Percentiles rank a stretch among this genome's conserved stretches.
Evolutionary conservation across 2,113 vertebrate species (phyloP).

Genomic region (Microcebus ravelobensis): DNA sequence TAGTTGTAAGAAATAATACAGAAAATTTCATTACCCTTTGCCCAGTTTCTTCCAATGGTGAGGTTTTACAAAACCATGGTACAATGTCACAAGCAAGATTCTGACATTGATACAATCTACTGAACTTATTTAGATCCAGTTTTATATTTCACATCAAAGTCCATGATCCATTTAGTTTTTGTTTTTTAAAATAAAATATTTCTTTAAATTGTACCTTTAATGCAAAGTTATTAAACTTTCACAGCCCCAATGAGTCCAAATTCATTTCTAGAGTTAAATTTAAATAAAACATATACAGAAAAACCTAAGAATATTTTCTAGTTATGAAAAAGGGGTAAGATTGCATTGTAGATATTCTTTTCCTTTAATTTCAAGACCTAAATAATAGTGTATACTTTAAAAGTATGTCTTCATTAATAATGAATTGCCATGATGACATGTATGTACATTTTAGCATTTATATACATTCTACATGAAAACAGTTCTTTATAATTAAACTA

Average conservation of each 20-base stretch:
- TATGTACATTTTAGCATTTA: background rate
- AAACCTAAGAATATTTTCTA: background rate
- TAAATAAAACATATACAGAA: background rate
- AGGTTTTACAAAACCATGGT: background rate
- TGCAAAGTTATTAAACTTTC: background rate
- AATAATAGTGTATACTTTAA: background rate
- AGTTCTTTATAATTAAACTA: conserved; percentile 43
- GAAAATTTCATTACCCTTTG: background rate
- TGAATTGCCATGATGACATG: background rate
- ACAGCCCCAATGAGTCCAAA: background rate
- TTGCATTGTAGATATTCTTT: background rate
- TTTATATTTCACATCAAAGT: background rate
- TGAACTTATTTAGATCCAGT: background rate
- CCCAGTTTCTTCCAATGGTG: background rate
- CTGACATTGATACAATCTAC: background rate
- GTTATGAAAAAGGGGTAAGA: background rate
- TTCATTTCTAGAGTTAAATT: background rate
- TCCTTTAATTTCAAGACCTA: background rate
- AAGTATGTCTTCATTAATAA: background rate
- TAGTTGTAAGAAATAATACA: background rate
- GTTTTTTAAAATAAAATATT: background rate
- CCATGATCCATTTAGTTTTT: background rate
- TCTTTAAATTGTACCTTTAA: background rate
- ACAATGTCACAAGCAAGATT: background rate
- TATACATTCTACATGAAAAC: conserved; percentile 47